Base-by-base conservation (phyloP, 2,113 vertebrate species). In the Pampusana beccarii region DNA sequence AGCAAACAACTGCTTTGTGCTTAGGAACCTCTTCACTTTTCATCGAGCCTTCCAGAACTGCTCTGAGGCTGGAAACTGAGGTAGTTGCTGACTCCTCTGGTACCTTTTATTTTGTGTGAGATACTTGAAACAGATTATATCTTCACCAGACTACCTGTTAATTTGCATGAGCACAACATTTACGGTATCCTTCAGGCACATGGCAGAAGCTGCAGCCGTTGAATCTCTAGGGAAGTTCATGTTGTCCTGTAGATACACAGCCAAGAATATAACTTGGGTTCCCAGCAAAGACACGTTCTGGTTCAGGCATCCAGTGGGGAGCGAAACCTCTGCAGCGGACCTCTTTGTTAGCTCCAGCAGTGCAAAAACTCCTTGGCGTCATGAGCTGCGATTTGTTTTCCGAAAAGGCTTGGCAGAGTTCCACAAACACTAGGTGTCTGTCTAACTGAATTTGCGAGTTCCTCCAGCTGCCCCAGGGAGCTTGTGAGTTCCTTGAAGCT, bases 401-500 rank as follows among this genome's bases (percentile, higher is more conserved):
- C 26, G n/a, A 72, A 56, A 28, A 44, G 82, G 46, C 65, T 92
- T 96, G 96, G 95, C 96, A 86, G 3, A 23, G 8, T 74, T 82
- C 92, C 95, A 72, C 15, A 0, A 92, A 75, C 88, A 70, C 91
- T 69, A 80, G 95, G 88, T 91, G 79, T 96, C 86, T 79, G 86
- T 93, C 77, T 46, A 65, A 69, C 23, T 85, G 86, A 88, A 75
- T 94, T 79, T 89, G 80, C 83, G 28, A 81, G 70, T 66, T 93
- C 88, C 77, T 92, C 53, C 81, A 36, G 89, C 94, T 79, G 65
- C 91, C 83, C 86, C 33, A 65, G 88, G 80, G 93, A 96, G 83
- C 90, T 94, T 72, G 31, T 64, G 58, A 89, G 91, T 85, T 93
- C 80, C 77, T 95, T 72, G 53, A 93, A 82, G 80, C 91, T 95